Evolutionary conservation across 2,888 invertebrate species (phyloP), one percentile per base, ranked within the genome.

Genomic region (Dusona sp.): DNA sequence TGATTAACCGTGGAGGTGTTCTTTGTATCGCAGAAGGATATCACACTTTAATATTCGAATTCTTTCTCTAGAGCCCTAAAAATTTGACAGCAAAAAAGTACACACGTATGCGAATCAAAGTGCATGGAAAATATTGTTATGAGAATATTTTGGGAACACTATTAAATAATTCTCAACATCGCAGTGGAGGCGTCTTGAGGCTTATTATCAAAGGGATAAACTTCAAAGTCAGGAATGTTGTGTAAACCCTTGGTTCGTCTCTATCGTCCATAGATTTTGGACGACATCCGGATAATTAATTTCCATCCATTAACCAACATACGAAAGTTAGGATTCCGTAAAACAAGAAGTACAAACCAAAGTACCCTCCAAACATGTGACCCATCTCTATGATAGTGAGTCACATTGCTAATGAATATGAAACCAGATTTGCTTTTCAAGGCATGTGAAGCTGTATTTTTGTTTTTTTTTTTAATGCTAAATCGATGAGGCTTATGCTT

Each of bases 1-100:
- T 65, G 72, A 83, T 83, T 78, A 83, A 78, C 65, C 78, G 51
- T 38, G n/a, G 13, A 57, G 83, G 51, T 61, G 29, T 73, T 83
- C 72, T 83, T 83, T 78, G 67, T 83, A 61, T 65, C 45, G 72
- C 72, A 73, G 73, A 29, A 45, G 42, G 29, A 0, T 42, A 42
- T 13, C n/a, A 6, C 64, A 22, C 29, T 45, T 77, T 64, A 77
- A 65, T 65, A 38, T 33, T 78, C 51, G 16, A 29, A 19, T 54
- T 36, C 36, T 25, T 16, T 25, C 65, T 54, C 13, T 19, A 45
- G 48, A 78, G 9, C 9, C 42, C 54, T 54, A 42, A 78, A 78
- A 78, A 83, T 77, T 70, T 73, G 64, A 78, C 45, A 72, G 29
- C 33, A n/a, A 38, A n/a, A 38, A 61, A 33, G n/a, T 57, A 19